These are phyloP conservation scores for Oxystoma pomonae DNA, from an alignment of 2,888 invertebrate genomes.

Conservation along the genomic window DNA sequence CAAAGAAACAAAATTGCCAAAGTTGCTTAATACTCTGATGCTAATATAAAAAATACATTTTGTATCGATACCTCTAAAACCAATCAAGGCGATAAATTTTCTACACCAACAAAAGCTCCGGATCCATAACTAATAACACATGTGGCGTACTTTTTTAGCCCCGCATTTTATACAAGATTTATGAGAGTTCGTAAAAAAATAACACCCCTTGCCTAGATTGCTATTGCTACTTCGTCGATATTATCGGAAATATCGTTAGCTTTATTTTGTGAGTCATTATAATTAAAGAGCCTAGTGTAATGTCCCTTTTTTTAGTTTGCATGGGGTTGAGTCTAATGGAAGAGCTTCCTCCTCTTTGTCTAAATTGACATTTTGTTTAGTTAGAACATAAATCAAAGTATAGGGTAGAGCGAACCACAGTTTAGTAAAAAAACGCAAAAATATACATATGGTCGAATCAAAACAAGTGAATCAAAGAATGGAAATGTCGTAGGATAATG, in stretches of 20 bases:
- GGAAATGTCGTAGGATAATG: too few species aligned
- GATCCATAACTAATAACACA: constrained; percentile 3
- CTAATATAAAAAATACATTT: too few species aligned
- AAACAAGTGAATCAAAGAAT: too few species aligned
- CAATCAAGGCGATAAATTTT: neutral
- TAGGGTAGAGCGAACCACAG: too few species aligned
- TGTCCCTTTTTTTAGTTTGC: neutral
- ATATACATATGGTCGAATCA: too few species aligned
- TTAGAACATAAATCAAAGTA: neutral
- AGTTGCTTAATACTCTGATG: too few species aligned
- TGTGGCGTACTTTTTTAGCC: constrained; percentile 2
- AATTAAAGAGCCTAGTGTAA: neutral
- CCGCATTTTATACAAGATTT: neutral
- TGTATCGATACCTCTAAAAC: neutral
- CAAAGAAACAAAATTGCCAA: too few species aligned
- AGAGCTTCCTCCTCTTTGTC: neutral
- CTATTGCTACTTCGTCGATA: neutral
- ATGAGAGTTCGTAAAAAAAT: neutral
- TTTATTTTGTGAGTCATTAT: neutral
- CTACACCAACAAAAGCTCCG: neutral
- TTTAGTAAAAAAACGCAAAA: too few species aligned
- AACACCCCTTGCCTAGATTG: neutral
- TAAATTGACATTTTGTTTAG: neutral
- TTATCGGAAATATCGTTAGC: neutral
- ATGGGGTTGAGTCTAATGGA: neutral